Evolutionary conservation across 2,113 vertebrate species (phyloP).

Genomic region (Campylorhamphus procurvoides): DNA sequence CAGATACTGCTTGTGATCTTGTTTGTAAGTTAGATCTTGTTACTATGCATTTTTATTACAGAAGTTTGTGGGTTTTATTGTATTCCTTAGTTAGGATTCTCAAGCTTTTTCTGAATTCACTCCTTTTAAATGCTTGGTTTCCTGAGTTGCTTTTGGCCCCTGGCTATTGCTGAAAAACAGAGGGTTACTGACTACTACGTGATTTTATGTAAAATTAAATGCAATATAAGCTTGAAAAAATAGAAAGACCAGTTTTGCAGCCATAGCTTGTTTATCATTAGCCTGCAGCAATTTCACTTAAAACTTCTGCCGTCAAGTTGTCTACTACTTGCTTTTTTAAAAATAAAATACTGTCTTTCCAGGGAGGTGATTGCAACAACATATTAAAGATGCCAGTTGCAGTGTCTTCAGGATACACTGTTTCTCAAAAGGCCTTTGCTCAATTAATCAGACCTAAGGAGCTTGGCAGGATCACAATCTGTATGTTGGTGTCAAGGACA

Average conservation of each 20-base stretch:
- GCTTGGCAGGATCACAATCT: neutral
- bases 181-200: neutral
- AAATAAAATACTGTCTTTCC: neutral
- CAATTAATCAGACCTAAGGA: constrained; percentile 12
- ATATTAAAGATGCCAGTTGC: neutral
- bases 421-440: neutral
- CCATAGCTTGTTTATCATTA: neutral
- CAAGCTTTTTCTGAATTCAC: neutral
- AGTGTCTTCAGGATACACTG: neutral
- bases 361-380: neutral
- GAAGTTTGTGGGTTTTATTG: neutral
- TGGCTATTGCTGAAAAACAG: neutral
- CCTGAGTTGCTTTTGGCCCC: neutral
- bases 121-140: neutral
- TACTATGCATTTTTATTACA: neutral
- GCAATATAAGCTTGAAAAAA: constrained; percentile 3
- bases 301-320: neutral
- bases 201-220: constrained; percentile 41
- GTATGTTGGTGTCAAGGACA: neutral
- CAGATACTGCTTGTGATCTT: neutral
- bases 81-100: neutral
- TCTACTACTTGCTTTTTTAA: neutral
- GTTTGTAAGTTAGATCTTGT: neutral
- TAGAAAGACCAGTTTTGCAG: neutral
- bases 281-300: neutral